Conservation (phyloP, 1,140 invertebrate genomes). For the Ditylenchus dipsaci region DNA sequence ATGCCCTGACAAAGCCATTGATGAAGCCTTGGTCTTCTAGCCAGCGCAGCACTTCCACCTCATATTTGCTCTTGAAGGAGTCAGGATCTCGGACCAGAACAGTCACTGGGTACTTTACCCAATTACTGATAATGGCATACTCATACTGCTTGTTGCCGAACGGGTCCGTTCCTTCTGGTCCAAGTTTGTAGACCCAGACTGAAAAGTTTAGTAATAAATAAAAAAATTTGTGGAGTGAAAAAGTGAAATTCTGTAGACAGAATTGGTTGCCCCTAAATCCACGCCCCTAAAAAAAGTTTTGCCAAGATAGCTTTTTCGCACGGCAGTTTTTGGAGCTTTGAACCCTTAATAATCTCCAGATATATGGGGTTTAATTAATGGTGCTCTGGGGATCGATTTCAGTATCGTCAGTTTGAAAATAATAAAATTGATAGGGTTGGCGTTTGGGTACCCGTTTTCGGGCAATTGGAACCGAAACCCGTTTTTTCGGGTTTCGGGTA, state of each 20-base stretch:
- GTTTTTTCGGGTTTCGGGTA: too few relatives aligned
- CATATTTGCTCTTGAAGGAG: constrained; percentile 57
- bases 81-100: constrained; percentile 57
- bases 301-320: too few relatives aligned
- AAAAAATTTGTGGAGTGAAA: neutral
- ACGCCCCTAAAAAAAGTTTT: neutral
- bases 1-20: constrained; percentile 56
- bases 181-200: constrained; percentile 59
- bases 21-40: constrained; percentile 58
- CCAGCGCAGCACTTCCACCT: constrained; percentile 55
- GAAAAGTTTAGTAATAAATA: constrained; percentile 20
- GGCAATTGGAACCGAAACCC: too few relatives aligned
- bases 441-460: too few relatives aligned
- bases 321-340: too few relatives aligned
- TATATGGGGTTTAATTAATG: too few relatives aligned
- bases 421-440: too few relatives aligned
- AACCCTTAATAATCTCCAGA: too few relatives aligned
- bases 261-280: neutral
- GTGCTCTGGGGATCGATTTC: too few relatives aligned
- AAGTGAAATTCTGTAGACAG: neutral
- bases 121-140: constrained; percentile 55
- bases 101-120: constrained; percentile 56
- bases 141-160: constrained; percentile 58
- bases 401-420: too few relatives aligned
- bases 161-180: constrained; percentile 57